Conservation (phyloP, 2,113 vertebrate species). For the Bos indicus region DNA sequence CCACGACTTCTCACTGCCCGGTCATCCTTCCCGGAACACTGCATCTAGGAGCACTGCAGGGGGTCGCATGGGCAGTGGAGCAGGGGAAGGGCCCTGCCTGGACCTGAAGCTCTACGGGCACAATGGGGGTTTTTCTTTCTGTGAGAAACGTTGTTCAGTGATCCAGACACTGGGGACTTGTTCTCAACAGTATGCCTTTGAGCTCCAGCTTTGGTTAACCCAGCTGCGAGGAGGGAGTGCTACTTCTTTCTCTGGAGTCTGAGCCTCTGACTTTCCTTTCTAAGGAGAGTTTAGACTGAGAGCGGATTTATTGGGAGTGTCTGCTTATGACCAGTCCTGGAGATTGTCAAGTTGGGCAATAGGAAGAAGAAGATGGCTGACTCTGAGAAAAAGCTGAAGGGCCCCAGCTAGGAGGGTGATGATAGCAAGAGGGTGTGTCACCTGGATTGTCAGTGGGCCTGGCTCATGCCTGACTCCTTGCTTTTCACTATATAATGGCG, state of each 20-base stretch:
- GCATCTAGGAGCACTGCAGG: background rate
- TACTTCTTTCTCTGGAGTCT: background rate
- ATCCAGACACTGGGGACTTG: conserved; percentile 36
- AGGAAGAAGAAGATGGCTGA: background rate
- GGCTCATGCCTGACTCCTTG: background rate
- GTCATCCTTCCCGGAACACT: background rate
- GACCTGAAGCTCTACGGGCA: background rate
- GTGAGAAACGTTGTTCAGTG: conserved; percentile 17
- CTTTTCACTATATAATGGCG: background rate
- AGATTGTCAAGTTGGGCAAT: background rate
- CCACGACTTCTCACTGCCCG: background rate
- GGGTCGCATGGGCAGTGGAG: background rate
- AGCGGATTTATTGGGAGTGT: background rate
- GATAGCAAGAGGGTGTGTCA: background rate
- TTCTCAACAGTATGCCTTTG: conserved; percentile 60
- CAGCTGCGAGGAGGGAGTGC: background rate
- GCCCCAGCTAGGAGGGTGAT: background rate
- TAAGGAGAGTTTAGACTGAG: background rate
- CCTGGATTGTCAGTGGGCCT: background rate
- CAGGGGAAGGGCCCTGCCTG: background rate
- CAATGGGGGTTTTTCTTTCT: background rate
- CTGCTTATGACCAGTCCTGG: background rate
- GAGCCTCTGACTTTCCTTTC: conserved; percentile 10
- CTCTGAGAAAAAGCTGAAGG: background rate
- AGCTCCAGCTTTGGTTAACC: background rate